Evolutionary conservation across 2,888 invertebrate species (phyloP).

Genomic region (Caprella mutica): DNA sequence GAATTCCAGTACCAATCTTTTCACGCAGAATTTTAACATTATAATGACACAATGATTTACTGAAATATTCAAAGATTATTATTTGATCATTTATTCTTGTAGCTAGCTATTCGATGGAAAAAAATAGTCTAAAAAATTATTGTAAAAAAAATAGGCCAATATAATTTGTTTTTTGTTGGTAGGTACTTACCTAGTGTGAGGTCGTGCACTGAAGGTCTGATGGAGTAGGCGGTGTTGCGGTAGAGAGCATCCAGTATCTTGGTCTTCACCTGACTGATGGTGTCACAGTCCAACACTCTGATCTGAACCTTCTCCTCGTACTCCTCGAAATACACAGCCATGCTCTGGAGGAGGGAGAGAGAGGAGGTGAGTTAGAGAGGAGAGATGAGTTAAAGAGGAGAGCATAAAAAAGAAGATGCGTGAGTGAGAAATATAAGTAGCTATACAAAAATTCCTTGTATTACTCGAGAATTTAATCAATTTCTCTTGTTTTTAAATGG

Average conservation of each 20-base stretch:
- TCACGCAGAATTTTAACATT: no score
- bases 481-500: neutral
- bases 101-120: no score
- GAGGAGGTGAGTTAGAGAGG: neutral
- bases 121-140: no score
- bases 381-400: neutral
- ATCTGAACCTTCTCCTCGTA: constrained; percentile 90
- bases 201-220: constrained; percentile 85
- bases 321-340: constrained; percentile 89
- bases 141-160: no score
- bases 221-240: constrained; percentile 89
- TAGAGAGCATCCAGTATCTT: constrained; percentile 94
- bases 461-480: neutral
- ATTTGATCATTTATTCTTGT: no score
- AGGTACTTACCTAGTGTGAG: constrained; percentile 66
- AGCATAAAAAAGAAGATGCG: neutral
- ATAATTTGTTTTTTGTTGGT: no score
- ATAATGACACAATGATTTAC: no score
- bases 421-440: neutral
- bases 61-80: no score
- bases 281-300: constrained; percentile 95
- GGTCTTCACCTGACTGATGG: constrained; percentile 94
- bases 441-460: neutral
- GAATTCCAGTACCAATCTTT: no score
- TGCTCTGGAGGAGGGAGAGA: constrained; percentile 48